A percentile compares a stretch with the other conserved stretches of the same genome.
Conservation (phyloP, 2,888 invertebrate species). For the Theretra japonica region DNA sequence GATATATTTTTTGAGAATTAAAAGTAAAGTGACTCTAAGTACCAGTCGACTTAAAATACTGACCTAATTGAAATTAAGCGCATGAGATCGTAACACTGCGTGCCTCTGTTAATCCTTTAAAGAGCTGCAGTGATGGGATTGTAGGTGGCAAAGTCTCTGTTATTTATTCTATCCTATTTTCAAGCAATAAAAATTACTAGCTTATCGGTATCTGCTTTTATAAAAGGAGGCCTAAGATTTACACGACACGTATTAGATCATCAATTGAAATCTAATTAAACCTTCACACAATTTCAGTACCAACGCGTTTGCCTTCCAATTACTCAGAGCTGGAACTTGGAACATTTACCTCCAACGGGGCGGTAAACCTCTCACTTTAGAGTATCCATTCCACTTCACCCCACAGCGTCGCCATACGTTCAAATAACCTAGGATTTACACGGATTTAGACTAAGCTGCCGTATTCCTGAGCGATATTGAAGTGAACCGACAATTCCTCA, state of each 20-base stretch:
- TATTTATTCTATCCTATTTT: too few species aligned
- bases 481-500: background rate
- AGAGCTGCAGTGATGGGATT: too few species aligned
- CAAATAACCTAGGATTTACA: background rate
- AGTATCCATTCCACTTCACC: conserved; percentile 13
- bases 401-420: background rate
- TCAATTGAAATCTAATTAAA: conserved; percentile 14
- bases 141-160: too few species aligned
- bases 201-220: too few species aligned
- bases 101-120: too few species aligned
- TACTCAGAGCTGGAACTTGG: conserved; percentile 15
- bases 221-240: too few species aligned
- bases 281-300: conserved; percentile 12
- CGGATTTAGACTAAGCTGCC: background rate
- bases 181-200: too few species aligned
- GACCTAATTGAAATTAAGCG: too few species aligned
- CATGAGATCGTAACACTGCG: too few species aligned
- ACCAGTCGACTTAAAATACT: too few species aligned
- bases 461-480: background rate
- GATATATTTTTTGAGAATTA: too few species aligned
- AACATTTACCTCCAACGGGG: conserved; percentile 5
- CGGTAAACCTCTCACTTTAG: conserved; percentile 24
- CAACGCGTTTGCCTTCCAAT: background rate
- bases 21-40: too few species aligned
- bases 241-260: background rate